Evolutionary conservation across 2,888 invertebrate species (phyloP), one percentile per base, ranked within the genome.

Genomic region (Liodrosophila aerea): DNA sequence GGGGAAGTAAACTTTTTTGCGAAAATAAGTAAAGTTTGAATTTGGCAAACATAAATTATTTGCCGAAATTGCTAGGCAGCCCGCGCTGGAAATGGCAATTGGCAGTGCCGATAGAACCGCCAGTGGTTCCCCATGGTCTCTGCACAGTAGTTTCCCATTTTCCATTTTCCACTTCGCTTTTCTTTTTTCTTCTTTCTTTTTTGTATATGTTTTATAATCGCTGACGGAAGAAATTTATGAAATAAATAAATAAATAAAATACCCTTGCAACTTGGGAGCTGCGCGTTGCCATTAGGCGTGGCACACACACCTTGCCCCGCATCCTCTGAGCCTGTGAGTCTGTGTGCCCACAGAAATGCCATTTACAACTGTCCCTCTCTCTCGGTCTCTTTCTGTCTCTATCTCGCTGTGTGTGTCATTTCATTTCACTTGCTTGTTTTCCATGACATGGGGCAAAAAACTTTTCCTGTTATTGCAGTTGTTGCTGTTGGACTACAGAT

Each of bases 11-110:
- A 67, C 57, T 59, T 63, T 34, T 31, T 64, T 54, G 56, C 52
- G 39, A 69, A 73, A 73, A 78, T 77, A 85, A 75, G 78, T 66
- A 82, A 82, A 85, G 76, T 85, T 83, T 86, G 82, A 86, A 85
- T 75, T 86, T 70, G 67, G 68, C 66, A 66, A 59, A 69, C 75
- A 77, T 68, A 82, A 85, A 85, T 85, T 77, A 76, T 86, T 71
- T 67, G 73, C 7, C 9, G 13, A 60, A 69, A 58, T 63, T 37
- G 54, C 63, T 27, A 12, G 39, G 29, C 7, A 11, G 9, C n/a
- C 7, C 27, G 30, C 15, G 16, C 13, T 31, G 12, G n/a, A 8
- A 16, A 7, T 31, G 45, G 41, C 11, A n/a, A n/a, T n/a, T n/a
- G n/a, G n/a, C 40, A 4, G 8, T 5, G 33, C 12, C 9, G 22